phyloP scores from a whole-genome alignment of 2,113 vertebrate genomes.

The Blennius ocellaris region DNA sequence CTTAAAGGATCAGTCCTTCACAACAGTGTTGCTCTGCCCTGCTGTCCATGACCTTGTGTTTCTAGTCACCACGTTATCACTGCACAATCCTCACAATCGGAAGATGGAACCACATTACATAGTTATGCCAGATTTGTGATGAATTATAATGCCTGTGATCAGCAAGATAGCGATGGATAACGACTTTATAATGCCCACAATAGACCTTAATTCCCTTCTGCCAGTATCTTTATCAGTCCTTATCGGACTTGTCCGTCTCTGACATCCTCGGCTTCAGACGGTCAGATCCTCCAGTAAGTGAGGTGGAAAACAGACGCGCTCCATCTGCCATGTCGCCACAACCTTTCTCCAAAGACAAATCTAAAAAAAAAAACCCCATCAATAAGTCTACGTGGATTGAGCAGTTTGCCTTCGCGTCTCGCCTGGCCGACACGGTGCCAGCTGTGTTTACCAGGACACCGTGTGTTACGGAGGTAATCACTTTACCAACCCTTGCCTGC shows the following conservation, averaged over 20 bases:
- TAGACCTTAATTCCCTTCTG: constrained; percentile 54
- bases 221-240: constrained; percentile 67
- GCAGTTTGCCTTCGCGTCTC: constrained; percentile 52
- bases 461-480: constrained; percentile 77
- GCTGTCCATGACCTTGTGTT: constrained; percentile 5
- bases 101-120: constrained; percentile 56
- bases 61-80: constrained; percentile 27
- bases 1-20: not conserved
- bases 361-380: constrained; percentile 53
- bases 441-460: constrained; percentile 76
- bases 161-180: constrained; percentile 65
- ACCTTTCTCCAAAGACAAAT: constrained; percentile 36
- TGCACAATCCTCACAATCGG: constrained; percentile 50
- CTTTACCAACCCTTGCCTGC: constrained; percentile 73
- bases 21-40: not conserved
- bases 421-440: constrained; percentile 68
- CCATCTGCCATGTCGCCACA: constrained; percentile 50
- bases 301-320: constrained; percentile 68
- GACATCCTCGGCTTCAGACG: constrained; percentile 55
- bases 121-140: constrained; percentile 61
- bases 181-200: constrained; percentile 66
- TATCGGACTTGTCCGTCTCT: constrained; percentile 52
- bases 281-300: constrained; percentile 60
- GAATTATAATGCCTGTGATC: constrained; percentile 65
- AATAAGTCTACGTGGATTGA: constrained; percentile 57